These are phyloP conservation scores for Macaria liturata DNA, from an alignment of 2,888 invertebrate species.

Conservation along the genomic window DNA sequence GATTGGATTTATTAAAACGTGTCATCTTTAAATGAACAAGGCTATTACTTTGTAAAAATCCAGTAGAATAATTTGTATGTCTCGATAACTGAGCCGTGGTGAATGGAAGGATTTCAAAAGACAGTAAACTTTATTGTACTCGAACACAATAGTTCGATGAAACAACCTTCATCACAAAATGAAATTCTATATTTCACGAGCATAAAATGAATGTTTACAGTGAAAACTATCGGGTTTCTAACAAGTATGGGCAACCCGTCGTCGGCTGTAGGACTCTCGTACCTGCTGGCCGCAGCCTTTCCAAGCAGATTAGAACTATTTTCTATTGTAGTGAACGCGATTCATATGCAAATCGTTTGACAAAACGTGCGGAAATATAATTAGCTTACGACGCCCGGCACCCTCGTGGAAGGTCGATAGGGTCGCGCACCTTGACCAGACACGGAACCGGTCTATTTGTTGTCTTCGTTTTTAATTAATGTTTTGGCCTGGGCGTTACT, in stretches of 20 bases:
- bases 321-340: conserved; percentile 68
- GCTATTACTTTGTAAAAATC: neutral
- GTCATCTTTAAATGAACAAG: conserved; percentile 16
- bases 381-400: conserved; percentile 69
- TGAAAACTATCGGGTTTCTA: conserved; percentile 76
- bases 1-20: conserved; percentile 15
- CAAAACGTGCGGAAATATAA: conserved; percentile 82
- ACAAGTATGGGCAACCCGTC: conserved; percentile 55
- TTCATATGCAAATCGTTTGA: conserved; percentile 76
- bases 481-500: conserved; percentile 68
- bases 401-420: conserved; percentile 39
- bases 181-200: conserved; percentile 64
- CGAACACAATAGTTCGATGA: conserved; percentile 48
- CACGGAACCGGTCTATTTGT: conserved; percentile 74
- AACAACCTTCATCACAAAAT: conserved; percentile 54
- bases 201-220: conserved; percentile 68
- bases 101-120: too few species aligned
- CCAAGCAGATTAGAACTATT: conserved; percentile 59
- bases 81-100: too few species aligned
- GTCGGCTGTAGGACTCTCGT: conserved; percentile 41
- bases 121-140: conserved; percentile 31
- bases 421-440: conserved; percentile 65
- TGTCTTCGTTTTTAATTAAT: conserved; percentile 74
- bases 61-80: too few species aligned
- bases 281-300: conserved; percentile 52